phyloP scores from a whole-genome alignment of 2,797 vertebrate species.

The Chelmon rostratus region DNA sequence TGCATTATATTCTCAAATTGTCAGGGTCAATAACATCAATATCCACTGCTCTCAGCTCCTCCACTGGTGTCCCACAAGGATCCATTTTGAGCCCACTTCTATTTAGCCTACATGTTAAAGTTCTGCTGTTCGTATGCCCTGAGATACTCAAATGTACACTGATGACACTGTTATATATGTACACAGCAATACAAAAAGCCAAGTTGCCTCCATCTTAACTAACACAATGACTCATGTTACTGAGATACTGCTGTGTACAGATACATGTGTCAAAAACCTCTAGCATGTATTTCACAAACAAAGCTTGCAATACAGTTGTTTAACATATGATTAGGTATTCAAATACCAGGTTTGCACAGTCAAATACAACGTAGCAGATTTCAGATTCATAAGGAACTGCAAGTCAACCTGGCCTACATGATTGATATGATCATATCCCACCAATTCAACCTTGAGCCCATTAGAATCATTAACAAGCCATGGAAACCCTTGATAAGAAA shows the following conservation, averaged over 20 bases:
- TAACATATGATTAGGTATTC: too few relatives aligned
- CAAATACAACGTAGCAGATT: not conserved
- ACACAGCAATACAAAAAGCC: not conserved
- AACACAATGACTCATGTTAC: not conserved
- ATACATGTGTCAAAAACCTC: too few relatives aligned
- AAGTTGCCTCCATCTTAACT: not conserved
- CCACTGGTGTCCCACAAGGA: too few relatives aligned
- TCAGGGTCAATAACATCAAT: too few relatives aligned
- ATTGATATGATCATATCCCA: not conserved
- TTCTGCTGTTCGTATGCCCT: not conserved
- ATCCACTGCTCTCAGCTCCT: too few relatives aligned
- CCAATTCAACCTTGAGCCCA: too few relatives aligned
- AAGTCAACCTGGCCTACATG: not conserved
- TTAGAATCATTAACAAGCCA: not conserved
- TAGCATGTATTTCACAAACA: too few relatives aligned
- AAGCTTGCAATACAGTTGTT: too few relatives aligned
- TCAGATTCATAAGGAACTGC: not conserved
- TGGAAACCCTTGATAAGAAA: too few relatives aligned
- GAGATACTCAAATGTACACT: not conserved
- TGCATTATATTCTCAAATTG: too few relatives aligned
- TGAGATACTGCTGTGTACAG: not conserved
- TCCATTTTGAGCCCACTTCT: not conserved
- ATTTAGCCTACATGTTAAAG: not conserved
- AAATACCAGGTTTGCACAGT: not conserved
- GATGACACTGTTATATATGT: not conserved